These are phyloP conservation scores for Pelochelys cantorii DNA, from an alignment of 2,797 vertebrate genomes.

Conservation along the genomic window DNA sequence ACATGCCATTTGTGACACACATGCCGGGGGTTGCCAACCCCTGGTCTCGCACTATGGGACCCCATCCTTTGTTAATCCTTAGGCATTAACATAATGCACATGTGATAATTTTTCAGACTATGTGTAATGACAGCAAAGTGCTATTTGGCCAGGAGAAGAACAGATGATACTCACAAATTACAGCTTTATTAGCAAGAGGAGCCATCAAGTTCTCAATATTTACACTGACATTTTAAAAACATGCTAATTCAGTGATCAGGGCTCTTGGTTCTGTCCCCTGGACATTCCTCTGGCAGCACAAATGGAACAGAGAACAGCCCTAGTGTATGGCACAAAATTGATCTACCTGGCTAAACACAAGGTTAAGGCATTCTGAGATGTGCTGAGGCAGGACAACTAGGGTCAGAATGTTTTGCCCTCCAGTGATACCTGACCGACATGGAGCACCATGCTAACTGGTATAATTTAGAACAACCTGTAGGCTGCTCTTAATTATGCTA, in stretches of 20 bases:
- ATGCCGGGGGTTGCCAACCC: too few relatives aligned
- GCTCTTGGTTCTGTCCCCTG: not conserved
- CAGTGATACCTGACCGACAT: not conserved
- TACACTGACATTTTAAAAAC: not conserved
- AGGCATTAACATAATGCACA: not conserved
- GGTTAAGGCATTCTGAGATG: not conserved
- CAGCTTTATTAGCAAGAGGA: not conserved
- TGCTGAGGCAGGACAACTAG: not conserved
- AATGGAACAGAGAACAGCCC: not conserved
- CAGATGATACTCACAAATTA: not conserved
- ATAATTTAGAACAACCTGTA: not conserved
- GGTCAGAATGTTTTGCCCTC: not conserved
- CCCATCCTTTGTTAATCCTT: not conserved
- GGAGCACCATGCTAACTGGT: not conserved
- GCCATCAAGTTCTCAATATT: not conserved
- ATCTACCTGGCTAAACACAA: not conserved
- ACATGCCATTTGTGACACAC: too few relatives aligned
- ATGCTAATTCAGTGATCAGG: not conserved
- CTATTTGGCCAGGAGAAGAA: not conserved
- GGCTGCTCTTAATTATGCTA: not conserved
- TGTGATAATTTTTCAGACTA: not conserved
- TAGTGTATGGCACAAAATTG: not conserved
- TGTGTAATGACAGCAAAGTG: rapidly evolving
- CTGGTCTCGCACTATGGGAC: not conserved
- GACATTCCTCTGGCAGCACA: not conserved